Evolutionary conservation across 2,888 invertebrate species (phyloP), one percentile per base, ranked within the genome.

Genomic region (Eulithis prunata): DNA sequence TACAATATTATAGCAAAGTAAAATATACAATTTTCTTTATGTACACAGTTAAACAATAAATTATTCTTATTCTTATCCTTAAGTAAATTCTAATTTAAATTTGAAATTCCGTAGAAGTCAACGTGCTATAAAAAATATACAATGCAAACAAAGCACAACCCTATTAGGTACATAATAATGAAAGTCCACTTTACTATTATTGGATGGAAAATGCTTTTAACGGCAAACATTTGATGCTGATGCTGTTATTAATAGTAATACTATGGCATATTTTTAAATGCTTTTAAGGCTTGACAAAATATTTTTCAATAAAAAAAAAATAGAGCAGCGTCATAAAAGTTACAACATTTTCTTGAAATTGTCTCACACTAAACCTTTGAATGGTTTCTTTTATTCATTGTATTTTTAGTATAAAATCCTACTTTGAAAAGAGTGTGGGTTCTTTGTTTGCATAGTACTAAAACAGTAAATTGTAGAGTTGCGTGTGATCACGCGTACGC

Each of bases 401-500:
- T 32, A 32, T 6, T 32, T 21, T 21, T 21, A 21, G 2, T 32
- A 32, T 41, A 11, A 10, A 41, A 5, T 41, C 8, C 10, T 41
- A 3, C 8, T 10, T 41, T 8, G n/a, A n/a, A n/a, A n/a, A n/a
- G n/a, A n/a, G n/a, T n/a, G 10, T 21, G 21, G 21, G 21, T 21
- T 21, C 10, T 10, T 8, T 41, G 8, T 47, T 49, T 49, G 49
- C 32, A 51, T 45, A 45, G 49, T 57, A 45, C 63, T 45, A 45
- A 49, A 61, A 45, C 65, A 57, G 57, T 62, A 66, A 71, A 71
- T 66, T 54, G 62, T 60, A 56, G 54, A 63, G 62, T 70, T 69
- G 68, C 71, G 69, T 70, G 73, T 69, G 70, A 61, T 67, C 57
- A 55, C 65, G 66, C 68, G 49, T 49, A 49, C 49, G 21, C 32